Conservation (phyloP, 2,113 vertebrate genomes). For the Archocentrus centrarchus region DNA sequence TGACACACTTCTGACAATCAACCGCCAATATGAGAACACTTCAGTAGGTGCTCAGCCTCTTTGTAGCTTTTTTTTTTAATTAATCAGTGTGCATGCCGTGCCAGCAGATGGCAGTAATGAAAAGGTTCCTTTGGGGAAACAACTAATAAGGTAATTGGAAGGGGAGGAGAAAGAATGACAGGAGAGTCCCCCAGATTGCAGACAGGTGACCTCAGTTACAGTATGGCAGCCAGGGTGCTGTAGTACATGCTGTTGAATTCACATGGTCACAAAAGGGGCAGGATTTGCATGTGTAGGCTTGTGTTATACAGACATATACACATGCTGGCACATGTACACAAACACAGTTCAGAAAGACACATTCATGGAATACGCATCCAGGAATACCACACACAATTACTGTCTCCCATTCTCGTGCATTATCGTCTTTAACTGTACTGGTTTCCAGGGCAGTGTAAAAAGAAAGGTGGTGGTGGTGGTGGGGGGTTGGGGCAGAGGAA, state of each 20-base stretch:
- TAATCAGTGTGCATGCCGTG: conserved; percentile 62
- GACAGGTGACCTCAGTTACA: conserved; percentile 74
- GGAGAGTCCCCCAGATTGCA: conserved; percentile 57
- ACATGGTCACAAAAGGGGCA: conserved; percentile 55
- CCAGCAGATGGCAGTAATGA: conserved; percentile 77
- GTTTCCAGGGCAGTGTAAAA: conserved; percentile 50
- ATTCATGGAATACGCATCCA: conserved; percentile 5
- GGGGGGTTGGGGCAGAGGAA: neutral
- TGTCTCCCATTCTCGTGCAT: neutral
- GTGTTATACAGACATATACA: conserved; percentile 29
- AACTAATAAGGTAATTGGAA: conserved; percentile 58
- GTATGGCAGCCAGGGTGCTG: conserved; percentile 28
- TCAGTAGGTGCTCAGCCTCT: conserved; percentile 58
- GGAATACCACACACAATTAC: neutral
- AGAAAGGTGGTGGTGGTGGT: too few species aligned
- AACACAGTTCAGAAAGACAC: conserved; percentile 13
- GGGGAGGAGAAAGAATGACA: conserved; percentile 47
- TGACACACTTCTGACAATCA: conserved; percentile 38
- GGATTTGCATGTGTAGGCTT: conserved; percentile 50
- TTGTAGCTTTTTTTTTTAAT: conserved; percentile 62
- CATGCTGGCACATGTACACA: conserved; percentile 18
- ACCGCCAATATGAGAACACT: conserved; percentile 48
- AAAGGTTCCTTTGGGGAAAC: conserved; percentile 67
- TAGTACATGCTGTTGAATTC: conserved; percentile 31
- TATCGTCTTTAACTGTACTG: conserved; percentile 36